These are phyloP conservation scores for Epinephelus coioides DNA, from an alignment of 2,797 vertebrate genomes.

Conservation along the genomic window DNA sequence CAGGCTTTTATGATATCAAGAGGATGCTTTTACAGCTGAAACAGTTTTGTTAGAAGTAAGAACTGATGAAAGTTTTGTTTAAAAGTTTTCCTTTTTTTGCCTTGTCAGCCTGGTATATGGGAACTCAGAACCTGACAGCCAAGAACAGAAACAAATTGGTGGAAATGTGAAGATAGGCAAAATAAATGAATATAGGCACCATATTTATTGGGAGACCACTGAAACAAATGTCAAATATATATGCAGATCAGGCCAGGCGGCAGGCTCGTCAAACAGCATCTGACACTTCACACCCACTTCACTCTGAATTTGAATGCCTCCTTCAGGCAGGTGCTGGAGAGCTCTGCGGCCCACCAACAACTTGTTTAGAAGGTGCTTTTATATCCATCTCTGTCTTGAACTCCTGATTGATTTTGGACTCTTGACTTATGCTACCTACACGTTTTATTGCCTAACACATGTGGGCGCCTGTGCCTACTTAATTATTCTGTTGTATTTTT, in stretches of 20 bases:
- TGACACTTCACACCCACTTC: constrained; percentile 62
- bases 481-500: neutral
- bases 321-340: constrained; percentile 37
- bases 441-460: neutral
- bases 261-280: constrained; percentile 36
- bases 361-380: constrained; percentile 14
- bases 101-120: neutral
- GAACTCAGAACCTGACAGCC: constrained; percentile 1
- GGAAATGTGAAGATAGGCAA: constrained; percentile 21
- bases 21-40: neutral
- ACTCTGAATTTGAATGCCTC: constrained; percentile 58
- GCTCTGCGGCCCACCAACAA: neutral
- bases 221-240: constrained; percentile 54
- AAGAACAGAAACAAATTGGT: constrained; percentile 10
- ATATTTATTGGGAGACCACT: constrained; percentile 30
- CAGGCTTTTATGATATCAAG: neutral
- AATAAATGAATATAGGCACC: neutral
- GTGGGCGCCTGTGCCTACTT: neutral
- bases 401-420: constrained; percentile 25
- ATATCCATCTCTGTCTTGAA: constrained; percentile 8
- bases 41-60: neutral
- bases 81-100: neutral
- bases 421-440: constrained; percentile 18
- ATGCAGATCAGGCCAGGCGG: constrained; percentile 46
- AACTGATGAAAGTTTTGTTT: too few relatives aligned